A percentile compares a stretch with the other conserved stretches of the same genome.
Conservation (phyloP, 2,113 vertebrate species). For the Megaceryle torquata region DNA sequence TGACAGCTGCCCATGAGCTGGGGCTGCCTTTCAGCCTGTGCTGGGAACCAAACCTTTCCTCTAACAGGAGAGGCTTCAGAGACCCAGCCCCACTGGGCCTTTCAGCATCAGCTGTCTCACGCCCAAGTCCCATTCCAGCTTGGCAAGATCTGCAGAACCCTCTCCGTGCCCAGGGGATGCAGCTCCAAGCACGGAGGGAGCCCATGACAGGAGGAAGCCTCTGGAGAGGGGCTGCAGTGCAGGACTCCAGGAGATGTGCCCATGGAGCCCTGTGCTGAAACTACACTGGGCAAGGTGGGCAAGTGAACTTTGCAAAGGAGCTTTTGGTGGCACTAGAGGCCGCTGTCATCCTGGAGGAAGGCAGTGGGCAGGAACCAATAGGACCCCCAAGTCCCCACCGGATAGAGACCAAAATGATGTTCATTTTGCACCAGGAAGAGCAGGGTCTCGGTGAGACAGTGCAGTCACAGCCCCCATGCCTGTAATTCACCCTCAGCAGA, state of each 20-base stretch:
- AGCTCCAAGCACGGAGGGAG: neutral
- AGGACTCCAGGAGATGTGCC: accelerated
- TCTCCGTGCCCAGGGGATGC: neutral
- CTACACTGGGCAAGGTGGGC: accelerated
- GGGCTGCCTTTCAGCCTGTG: neutral
- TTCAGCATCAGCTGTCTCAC: neutral
- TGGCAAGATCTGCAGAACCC: neutral
- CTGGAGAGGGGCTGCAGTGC: accelerated
- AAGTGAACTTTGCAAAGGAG: neutral
- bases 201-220: neutral
- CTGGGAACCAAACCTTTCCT: neutral
- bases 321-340: constrained; percentile 1
- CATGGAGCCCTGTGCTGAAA: neutral
- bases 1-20: neutral
- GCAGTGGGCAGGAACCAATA: neutral
- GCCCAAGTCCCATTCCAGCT: neutral
- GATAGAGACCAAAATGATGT: no score
- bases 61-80: accelerated
- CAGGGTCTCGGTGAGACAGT: neutral
- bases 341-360: neutral
- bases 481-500: neutral
- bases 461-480: neutral
- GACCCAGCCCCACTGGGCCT: neutral
- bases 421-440: neutral
- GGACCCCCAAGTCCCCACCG: no score